Percentiles rank a stretch among this genome's conserved stretches.
Evolutionary conservation across 2,113 vertebrate genomes (phyloP).

Genomic region (Stercorarius parasiticus): DNA sequence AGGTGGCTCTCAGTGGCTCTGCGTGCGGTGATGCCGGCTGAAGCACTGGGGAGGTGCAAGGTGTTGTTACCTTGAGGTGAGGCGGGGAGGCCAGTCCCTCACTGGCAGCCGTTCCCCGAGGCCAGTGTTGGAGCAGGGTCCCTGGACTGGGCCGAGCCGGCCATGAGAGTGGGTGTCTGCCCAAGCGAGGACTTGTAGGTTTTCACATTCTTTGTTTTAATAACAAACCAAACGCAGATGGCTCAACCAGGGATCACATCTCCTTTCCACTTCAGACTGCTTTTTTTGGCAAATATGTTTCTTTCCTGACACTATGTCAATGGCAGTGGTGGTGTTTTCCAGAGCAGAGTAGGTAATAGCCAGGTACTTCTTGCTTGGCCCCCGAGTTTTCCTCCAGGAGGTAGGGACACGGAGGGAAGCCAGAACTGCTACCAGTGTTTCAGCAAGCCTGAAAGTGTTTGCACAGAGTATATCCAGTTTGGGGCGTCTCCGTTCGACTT

Average conservation of each 20-base stretch:
- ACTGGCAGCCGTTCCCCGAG: not conserved
- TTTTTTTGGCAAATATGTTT: not conserved
- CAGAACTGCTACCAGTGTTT: not conserved
- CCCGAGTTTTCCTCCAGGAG: not conserved
- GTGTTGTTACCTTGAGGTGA: rapidly evolving
- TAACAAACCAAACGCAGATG: not conserved
- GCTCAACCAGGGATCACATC: not conserved
- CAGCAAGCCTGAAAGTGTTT: not conserved
- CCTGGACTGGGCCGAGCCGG: not conserved
- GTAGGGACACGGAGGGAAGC: not conserved
- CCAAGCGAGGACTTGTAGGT: not conserved
- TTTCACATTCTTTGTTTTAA: slow-evolving; percentile 35
- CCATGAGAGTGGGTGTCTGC: not conserved
- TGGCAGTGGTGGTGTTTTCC: not conserved
- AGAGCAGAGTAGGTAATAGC: not conserved
- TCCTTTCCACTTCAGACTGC: not conserved
- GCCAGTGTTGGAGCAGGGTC: rapidly evolving
- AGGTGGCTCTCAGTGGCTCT: not conserved
- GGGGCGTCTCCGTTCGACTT: not conserved
- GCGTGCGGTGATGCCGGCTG: rapidly evolving
- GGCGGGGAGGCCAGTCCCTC: not conserved
- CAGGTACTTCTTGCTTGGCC: not conserved
- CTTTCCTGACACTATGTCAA: not conserved
- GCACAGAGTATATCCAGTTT: not conserved
- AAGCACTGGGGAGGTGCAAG: rapidly evolving